Evolutionary conservation across 2,113 vertebrate genomes (phyloP).

Genomic region (Calyptomena viridis): DNA sequence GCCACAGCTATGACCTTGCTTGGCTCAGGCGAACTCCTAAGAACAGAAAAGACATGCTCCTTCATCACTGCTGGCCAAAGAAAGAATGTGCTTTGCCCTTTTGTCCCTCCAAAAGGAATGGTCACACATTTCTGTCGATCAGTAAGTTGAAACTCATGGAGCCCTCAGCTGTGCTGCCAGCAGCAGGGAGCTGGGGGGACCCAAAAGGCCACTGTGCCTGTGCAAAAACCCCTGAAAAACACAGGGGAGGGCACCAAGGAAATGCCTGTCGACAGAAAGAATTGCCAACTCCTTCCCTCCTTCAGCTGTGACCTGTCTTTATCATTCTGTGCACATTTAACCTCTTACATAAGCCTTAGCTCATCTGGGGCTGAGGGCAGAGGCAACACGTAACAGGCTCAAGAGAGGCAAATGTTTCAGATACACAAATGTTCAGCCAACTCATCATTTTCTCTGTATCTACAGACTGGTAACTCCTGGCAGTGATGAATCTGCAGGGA

Average conservation of each 20-base stretch:
- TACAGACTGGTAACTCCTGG: background rate
- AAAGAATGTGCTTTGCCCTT: background rate
- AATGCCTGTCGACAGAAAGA: background rate
- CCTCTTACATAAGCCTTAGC: background rate
- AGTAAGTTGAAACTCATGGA: background rate
- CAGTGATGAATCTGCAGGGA: background rate
- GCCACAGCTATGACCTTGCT: constrained; percentile 27
- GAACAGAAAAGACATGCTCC: background rate
- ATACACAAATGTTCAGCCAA: background rate
- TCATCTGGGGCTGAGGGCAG: background rate
- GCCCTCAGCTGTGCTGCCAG: background rate
- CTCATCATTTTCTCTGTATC: background rate
- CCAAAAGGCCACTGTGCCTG: background rate
- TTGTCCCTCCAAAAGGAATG: background rate
- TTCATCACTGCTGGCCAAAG: background rate
- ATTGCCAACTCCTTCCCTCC: background rate
- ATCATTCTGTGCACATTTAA: background rate
- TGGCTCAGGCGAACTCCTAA: background rate
- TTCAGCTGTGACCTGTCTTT: background rate
- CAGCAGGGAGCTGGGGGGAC: background rate
- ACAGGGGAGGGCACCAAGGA: background rate
- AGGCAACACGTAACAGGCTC: background rate
- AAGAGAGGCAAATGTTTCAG: background rate
- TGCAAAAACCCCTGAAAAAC: background rate
- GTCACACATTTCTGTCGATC: background rate